Percentiles rank a stretch among this genome's conserved stretches.
Conservation (phyloP, 2,797 vertebrate species). For the Poecilia wingei region DNA sequence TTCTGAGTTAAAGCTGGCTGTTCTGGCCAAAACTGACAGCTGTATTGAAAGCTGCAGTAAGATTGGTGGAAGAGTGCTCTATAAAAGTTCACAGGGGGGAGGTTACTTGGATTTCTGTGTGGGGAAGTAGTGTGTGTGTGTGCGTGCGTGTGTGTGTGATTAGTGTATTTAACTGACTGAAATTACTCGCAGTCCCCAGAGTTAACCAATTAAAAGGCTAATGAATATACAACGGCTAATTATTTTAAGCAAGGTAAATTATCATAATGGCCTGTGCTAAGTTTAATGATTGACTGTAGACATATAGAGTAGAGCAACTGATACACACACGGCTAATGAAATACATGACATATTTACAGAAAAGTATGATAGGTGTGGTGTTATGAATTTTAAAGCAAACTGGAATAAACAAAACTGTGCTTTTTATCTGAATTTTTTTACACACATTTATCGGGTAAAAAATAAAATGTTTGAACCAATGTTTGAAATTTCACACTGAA, state of each 20-base stretch:
- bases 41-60: conserved; percentile 64
- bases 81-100: conserved; percentile 67
- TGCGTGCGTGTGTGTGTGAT: conserved; percentile 62
- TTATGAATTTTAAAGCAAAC: conserved; percentile 36
- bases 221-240: conserved; percentile 84
- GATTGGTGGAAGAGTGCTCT: conserved; percentile 54
- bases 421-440: conserved; percentile 8
- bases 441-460: neutral
- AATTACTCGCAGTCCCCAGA: conserved; percentile 73
- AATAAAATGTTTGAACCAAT: too few species aligned
- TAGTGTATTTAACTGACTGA: conserved; percentile 76
- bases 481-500: too few species aligned
- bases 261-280: conserved; percentile 71
- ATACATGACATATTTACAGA: conserved; percentile 23
- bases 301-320: conserved; percentile 37
- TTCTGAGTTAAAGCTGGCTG: conserved; percentile 55
- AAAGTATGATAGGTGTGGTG: conserved; percentile 25
- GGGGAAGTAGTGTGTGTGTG: conserved; percentile 29
- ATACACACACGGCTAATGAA: conserved; percentile 22
- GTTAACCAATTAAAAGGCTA: conserved; percentile 82
- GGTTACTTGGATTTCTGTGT: conserved; percentile 59
- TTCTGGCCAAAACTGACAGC: conserved; percentile 67
- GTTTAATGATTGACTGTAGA: conserved; percentile 47
- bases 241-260: conserved; percentile 80
- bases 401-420: conserved; percentile 23